Conservation (phyloP, 2,113 vertebrate genomes). For the Arvicanthis niloticus region DNA sequence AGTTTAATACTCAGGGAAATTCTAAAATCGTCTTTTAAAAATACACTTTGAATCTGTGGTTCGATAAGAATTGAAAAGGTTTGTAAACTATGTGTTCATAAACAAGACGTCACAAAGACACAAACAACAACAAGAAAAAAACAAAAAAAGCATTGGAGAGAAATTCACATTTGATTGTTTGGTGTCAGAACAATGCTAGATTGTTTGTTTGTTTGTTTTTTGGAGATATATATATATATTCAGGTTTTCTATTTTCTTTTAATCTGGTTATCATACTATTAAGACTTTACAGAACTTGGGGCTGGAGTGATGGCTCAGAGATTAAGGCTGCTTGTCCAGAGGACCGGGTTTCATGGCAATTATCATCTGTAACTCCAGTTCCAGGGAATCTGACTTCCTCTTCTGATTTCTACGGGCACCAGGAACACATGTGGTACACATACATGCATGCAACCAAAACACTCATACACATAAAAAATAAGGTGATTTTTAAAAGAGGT, state of each 20-base stretch:
- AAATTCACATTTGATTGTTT: neutral
- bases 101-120: slow-evolving; percentile 49
- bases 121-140: slow-evolving; percentile 25
- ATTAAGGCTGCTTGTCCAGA: neutral
- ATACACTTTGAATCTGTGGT: slow-evolving; percentile 61
- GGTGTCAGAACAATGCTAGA: neutral
- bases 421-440: neutral
- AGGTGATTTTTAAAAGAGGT: neutral
- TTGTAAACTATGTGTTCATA: slow-evolving; percentile 49
- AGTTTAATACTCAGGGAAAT: slow-evolving; percentile 64
- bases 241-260: slow-evolving; percentile 54
- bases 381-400: neutral
- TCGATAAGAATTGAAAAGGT: slow-evolving; percentile 60
- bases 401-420: neutral
- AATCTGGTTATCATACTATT: slow-evolving; percentile 19
- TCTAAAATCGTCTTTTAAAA: slow-evolving; percentile 73
- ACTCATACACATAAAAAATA: neutral
- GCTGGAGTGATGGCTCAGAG: neutral
- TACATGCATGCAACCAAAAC: neutral
- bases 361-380: neutral
- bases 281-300: neutral
- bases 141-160: neutral
- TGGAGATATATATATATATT: slow-evolving; percentile 26
- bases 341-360: neutral
- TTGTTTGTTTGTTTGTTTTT: no score